Percentiles rank a stretch among this genome's conserved stretches.
Evolutionary conservation across 2,797 vertebrate genomes (phyloP).

Genomic region (Euthynnus affinis): DNA sequence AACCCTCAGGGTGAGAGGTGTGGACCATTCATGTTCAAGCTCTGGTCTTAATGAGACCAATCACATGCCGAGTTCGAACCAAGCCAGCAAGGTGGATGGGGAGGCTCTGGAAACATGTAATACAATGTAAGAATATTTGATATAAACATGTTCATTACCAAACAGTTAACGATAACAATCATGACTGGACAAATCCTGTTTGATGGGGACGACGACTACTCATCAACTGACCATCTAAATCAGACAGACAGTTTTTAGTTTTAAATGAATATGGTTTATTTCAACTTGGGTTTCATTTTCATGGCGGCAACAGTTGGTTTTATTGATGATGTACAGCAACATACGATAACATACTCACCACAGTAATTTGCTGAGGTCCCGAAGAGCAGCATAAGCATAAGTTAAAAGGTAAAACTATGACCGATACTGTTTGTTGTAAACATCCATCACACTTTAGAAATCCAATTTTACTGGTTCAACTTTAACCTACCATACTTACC

Average conservation of each 20-base stretch:
- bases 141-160: slow-evolving; percentile 12
- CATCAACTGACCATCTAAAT: not conserved
- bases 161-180: not conserved
- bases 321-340: not conserved
- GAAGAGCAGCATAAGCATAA: not conserved
- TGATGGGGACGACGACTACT: not conserved
- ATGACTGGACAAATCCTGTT: not conserved
- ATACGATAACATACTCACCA: not conserved
- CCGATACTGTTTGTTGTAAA: too few species aligned
- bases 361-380: not conserved
- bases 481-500: too few species aligned
- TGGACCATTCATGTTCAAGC: slow-evolving; percentile 36
- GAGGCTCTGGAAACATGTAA: slow-evolving; percentile 1
- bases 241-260: not conserved
- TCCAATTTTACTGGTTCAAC: too few species aligned
- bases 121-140: slow-evolving; percentile 1
- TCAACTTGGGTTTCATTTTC: not conserved
- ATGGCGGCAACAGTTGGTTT: not conserved
- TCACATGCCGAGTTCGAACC: not conserved
- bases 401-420: too few species aligned
- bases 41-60: slow-evolving; percentile 39
- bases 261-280: not conserved
- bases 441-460: too few species aligned
- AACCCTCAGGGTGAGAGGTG: slow-evolving; percentile 48
- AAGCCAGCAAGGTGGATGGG: slow-evolving; percentile 15